Percentiles rank a stretch among this genome's conserved stretches.
phyloP scores from a whole-genome alignment of 2,113 vertebrate genomes.

The Amblyopsis rosae region DNA sequence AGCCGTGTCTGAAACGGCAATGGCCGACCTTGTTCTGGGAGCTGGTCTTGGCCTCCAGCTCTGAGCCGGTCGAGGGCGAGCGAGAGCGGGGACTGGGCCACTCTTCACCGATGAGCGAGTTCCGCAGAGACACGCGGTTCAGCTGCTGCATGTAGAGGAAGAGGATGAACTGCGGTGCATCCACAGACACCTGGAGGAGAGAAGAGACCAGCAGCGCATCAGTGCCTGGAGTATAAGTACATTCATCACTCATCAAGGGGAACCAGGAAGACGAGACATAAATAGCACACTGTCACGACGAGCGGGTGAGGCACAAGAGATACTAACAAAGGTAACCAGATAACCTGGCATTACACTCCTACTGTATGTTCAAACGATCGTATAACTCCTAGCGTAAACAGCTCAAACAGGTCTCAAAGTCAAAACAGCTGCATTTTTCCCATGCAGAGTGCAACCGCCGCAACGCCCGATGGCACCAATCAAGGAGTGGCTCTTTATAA shows the following conservation, averaged over 20 bases:
- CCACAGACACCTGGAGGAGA: conserved; percentile 83
- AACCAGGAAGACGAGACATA: conserved; percentile 8
- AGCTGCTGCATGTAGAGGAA: conserved; percentile 94
- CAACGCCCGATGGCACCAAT: too few relatives aligned
- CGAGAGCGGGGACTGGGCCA: conserved; percentile 86
- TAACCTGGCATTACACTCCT: background rate
- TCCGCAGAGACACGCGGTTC: conserved; percentile 88
- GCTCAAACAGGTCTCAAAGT: too few relatives aligned
- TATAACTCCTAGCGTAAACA: too few relatives aligned
- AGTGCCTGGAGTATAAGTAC: background rate
- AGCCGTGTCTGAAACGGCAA: background rate
- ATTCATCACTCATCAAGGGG: background rate
- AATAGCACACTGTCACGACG: background rate
- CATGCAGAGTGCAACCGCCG: too few relatives aligned
- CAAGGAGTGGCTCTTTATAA: too few relatives aligned
- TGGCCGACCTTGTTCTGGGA: conserved; percentile 85
- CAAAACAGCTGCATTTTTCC: too few relatives aligned
- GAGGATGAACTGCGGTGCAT: conserved; percentile 92
- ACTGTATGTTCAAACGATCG: background rate
- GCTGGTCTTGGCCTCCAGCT: conserved; percentile 78
- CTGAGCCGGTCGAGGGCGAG: conserved; percentile 68
- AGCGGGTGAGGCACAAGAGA: background rate
- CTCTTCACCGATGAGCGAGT: conserved; percentile 90
- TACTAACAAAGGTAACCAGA: background rate
- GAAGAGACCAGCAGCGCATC: background rate